Percentiles rank a stretch among this genome's conserved stretches.
Evolutionary conservation across 2,888 invertebrate species (phyloP).

Genomic region (Phyto melanocephala): DNA sequence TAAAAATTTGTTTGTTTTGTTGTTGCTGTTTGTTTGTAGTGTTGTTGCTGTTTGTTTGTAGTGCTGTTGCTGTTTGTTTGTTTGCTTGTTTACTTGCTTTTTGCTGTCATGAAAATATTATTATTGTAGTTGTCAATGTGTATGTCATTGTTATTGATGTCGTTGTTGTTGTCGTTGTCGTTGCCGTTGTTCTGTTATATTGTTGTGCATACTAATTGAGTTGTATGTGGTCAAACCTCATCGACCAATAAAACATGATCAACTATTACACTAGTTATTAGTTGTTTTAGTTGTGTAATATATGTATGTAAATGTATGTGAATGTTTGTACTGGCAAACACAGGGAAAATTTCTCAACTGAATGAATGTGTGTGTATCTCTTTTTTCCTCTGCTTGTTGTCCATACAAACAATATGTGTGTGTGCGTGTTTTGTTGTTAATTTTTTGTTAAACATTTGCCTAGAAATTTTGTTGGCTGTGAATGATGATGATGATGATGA

Average conservation of each 20-base stretch:
- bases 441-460: background rate
- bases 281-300: constrained; percentile 19
- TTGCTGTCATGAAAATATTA: constrained; percentile 22
- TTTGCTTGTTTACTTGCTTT: background rate
- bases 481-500: constrained; percentile 29
- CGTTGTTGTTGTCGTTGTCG: constrained; percentile 1
- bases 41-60: too few species aligned
- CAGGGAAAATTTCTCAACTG: too few species aligned
- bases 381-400: too few species aligned
- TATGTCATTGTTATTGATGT: background rate
- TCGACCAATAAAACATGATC: constrained; percentile 59
- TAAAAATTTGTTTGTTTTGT: background rate
- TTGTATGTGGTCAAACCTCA: constrained; percentile 59
- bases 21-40: background rate
- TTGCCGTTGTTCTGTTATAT: constrained; percentile 15
- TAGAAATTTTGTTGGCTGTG: background rate
- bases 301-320: background rate
- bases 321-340: background rate
- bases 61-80: background rate
- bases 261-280: constrained; percentile 50
- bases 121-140: background rate
- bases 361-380: too few species aligned
- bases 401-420: background rate
- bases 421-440: background rate
- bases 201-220: constrained; percentile 58